Conservation (phyloP, 2,797 vertebrate species). For the Meda fulgida region DNA sequence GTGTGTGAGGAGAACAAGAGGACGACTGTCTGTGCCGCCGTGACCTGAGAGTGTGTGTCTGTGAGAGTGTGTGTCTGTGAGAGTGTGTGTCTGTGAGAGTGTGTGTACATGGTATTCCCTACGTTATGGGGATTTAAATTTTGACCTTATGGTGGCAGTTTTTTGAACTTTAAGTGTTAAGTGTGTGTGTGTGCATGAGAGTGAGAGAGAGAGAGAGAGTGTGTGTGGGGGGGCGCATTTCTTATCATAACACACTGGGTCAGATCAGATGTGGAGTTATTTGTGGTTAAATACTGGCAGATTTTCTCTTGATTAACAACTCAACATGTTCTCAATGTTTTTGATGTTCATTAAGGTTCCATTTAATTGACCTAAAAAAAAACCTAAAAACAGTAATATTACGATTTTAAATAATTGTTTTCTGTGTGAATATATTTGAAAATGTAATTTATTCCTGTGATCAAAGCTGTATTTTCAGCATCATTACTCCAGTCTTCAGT, state of each 20-base stretch:
- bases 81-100: not conserved
- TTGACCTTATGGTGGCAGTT: too few species aligned
- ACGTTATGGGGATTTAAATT: too few species aligned
- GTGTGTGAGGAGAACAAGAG: not conserved
- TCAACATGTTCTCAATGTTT: constrained; percentile 13
- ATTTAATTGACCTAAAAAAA: not conserved
- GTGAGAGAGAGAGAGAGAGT: too few species aligned
- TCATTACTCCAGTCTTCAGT: too few species aligned
- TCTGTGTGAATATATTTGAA: too few species aligned
- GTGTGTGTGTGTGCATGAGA: not conserved
- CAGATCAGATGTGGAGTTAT: constrained; percentile 62
- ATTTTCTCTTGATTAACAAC: constrained; percentile 61
- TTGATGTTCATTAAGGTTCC: not conserved
- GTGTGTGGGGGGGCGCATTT: too few species aligned
- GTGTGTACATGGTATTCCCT: not conserved
- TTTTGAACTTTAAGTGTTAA: too few species aligned
- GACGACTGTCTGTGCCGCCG: not conserved
- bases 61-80: constrained; percentile 36
- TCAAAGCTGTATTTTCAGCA: too few species aligned
- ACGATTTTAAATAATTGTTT: too few species aligned
- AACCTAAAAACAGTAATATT: not conserved
- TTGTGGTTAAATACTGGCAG: constrained; percentile 70
- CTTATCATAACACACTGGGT: constrained; percentile 54
- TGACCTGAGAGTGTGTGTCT: not conserved
- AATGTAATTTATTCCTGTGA: too few species aligned